These are phyloP conservation scores for Xylophagus ater DNA, from an alignment of 2,888 invertebrate species.

Conservation along the genomic window DNA sequence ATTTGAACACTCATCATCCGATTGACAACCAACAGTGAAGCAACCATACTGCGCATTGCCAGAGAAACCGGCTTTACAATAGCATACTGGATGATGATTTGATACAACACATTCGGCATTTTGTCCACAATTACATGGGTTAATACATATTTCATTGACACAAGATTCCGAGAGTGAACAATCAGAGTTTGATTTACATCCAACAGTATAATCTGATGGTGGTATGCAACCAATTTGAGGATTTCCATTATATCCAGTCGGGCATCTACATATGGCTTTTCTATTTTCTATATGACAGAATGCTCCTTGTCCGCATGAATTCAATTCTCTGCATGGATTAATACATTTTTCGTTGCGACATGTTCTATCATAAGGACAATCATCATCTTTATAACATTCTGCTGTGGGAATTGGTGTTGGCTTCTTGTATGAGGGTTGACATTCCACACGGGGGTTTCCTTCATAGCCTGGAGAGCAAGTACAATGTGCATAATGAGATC, in stretches of 20 bases:
- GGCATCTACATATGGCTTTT: constrained; percentile 68
- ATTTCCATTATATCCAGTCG: constrained; percentile 63
- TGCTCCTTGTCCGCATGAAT: constrained; percentile 68
- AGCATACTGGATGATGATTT: constrained; percentile 78
- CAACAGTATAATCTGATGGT: constrained; percentile 53
- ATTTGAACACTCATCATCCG: constrained; percentile 69
- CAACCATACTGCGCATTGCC: constrained; percentile 79
- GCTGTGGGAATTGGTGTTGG: constrained; percentile 34
- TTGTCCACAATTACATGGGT: constrained; percentile 75
- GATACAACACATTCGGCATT: constrained; percentile 72
- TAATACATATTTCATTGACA: constrained; percentile 65
- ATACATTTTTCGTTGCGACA: constrained; percentile 67
- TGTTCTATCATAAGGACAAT: constrained; percentile 61
- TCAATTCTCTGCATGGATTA: constrained; percentile 59
- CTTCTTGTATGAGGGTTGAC: constrained; percentile 40
- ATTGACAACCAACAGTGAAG: constrained; percentile 67
- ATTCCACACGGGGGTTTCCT: constrained; percentile 71
- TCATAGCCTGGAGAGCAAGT: constrained; percentile 65
- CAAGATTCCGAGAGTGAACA: constrained; percentile 76
- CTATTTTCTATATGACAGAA: constrained; percentile 71
- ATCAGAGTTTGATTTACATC: constrained; percentile 68
- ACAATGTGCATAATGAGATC: constrained; percentile 66
- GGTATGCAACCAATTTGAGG: constrained; percentile 61
- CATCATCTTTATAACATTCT: constrained; percentile 68
- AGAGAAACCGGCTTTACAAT: constrained; percentile 68